Base-by-base conservation (phyloP, 2,888 invertebrate genomes). In the Prosopocoilus inquinatus region DNA sequence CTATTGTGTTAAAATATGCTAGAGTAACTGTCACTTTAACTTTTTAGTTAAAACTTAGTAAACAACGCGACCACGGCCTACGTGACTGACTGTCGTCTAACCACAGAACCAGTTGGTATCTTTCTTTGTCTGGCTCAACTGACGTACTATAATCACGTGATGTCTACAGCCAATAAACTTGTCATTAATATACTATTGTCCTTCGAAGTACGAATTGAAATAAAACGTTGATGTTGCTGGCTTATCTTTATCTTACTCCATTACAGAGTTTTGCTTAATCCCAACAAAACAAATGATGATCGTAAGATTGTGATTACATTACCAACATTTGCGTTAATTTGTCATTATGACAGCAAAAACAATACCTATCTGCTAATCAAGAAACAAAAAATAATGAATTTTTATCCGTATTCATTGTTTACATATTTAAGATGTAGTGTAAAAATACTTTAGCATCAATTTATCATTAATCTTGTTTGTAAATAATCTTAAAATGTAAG, bases 81-180 rank as follows among this genome's bases (percentile, higher is more conserved):
- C 70, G 71, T 71, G 71, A 71, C 70, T 66, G 39, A 45, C 47
- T 64, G 62, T 62, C 60, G 57, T 63, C 54, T 60, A 60, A 63
- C 66, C 67, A 65, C 20, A 5, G 66, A 67, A 64, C 65, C 66
- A 65, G 64, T 65, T 56, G 63, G 58, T 62, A 50, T 62, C 64
- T 55, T 64, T 65, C 67, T 67, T 68, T 69, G 67, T 68, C 62
- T 64, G 57, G 47, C 46, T 47, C 45, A 45, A 46, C 57, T 61
- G 59, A 64, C 67, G 66, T 64, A 28, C 60, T 63, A 15, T 11
- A 53, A 43, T 59, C 67, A 67, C 63, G 59, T 67, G 67, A 60
- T 47, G 33, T 35, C 12, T 41, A 33, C 34, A 51, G 50, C 58
- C 58, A 57, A 57, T 57, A 53, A 57, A 50, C 53, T 57, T 33